Conservation (phyloP, 1,140 invertebrate species). For the Chrysopa pallens region DNA sequence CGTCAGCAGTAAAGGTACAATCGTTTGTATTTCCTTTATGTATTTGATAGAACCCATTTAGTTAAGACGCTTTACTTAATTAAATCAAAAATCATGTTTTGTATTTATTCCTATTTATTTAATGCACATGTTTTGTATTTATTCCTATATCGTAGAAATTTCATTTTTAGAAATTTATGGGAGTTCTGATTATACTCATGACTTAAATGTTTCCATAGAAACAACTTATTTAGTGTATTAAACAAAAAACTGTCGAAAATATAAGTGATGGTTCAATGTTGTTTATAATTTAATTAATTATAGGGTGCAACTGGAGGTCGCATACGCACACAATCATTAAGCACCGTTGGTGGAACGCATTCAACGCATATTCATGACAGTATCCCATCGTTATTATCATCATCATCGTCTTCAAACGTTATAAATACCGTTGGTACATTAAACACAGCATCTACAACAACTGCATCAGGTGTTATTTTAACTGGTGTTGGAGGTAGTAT, state of each 20-base stretch:
- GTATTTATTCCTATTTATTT: too few relatives aligned
- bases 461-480: background rate
- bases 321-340: conserved; percentile 21
- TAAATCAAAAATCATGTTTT: too few relatives aligned
- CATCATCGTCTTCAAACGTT: background rate
- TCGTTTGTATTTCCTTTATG: background rate
- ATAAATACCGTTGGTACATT: background rate
- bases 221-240: too few relatives aligned
- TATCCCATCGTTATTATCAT: background rate
- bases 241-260: too few relatives aligned
- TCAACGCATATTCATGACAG: background rate
- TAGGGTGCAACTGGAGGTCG: conserved; percentile 14
- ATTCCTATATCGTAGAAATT: too few relatives aligned
- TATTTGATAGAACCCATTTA: conserved; percentile 5
- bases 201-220: too few relatives aligned
- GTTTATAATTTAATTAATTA: too few relatives aligned
- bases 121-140: too few relatives aligned
- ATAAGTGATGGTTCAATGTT: too few relatives aligned
- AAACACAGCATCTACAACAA: background rate
- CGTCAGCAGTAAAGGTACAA: conserved; percentile 24
- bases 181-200: too few relatives aligned
- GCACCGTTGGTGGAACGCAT: background rate
- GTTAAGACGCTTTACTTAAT: conserved; percentile 24
- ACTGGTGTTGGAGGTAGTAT: conserved; percentile 11
- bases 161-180: too few relatives aligned